Percentiles rank a stretch among this genome's conserved stretches.
Evolutionary conservation across 1,140 invertebrate species (phyloP).

Genomic region (Temnothorax curvispinosus): DNA sequence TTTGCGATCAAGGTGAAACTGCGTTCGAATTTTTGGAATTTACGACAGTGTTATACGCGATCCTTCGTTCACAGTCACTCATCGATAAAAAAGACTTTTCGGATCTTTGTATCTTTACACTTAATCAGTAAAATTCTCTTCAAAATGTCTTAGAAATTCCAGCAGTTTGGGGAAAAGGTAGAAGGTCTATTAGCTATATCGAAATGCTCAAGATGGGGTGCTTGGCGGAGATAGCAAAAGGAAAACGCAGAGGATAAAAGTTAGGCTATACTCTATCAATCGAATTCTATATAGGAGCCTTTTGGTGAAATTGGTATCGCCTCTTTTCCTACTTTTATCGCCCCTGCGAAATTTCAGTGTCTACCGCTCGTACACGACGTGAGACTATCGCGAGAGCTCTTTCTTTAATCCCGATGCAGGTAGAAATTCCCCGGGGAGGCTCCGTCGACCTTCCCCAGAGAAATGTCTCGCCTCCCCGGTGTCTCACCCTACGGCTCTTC

Average conservation of each 20-base stretch:
- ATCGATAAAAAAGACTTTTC: background rate
- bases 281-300: constrained; percentile 48
- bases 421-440: constrained; percentile 59
- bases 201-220: background rate
- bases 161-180: background rate
- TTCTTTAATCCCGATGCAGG: constrained; percentile 66
- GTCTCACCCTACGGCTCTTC: constrained; percentile 48
- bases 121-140: background rate
- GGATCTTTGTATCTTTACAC: background rate
- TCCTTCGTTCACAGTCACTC: background rate
- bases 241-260: background rate
- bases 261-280: background rate
- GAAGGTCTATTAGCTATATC: background rate
- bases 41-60: background rate
- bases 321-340: constrained; percentile 53
- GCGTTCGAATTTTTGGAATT: constrained; percentile 30
- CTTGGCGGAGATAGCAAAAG: background rate
- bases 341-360: constrained; percentile 62
- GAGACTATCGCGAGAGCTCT: constrained; percentile 44
- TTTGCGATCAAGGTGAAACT: constrained; percentile 36
- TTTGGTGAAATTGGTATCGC: constrained; percentile 67
- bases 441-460: constrained; percentile 60
- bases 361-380: constrained; percentile 45
- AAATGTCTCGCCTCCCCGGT: constrained; percentile 55
- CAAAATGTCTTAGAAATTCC: background rate